Evolutionary conservation across 2,797 vertebrate species (phyloP), one percentile per base, ranked within the genome.

Genomic region (Apogon hyalosoma): DNA sequence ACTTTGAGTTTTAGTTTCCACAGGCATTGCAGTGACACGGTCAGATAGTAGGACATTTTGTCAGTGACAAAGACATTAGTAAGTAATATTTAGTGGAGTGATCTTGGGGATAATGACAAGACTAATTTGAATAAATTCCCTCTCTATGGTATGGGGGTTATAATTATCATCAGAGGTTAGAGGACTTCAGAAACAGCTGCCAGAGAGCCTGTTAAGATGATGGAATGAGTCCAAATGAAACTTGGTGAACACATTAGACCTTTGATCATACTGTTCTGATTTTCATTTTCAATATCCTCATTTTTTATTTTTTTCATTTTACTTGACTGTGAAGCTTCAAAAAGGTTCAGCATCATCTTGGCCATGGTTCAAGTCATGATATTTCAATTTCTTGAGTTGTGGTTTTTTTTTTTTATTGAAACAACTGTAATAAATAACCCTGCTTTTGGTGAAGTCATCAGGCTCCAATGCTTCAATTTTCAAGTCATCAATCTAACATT

Each of bases 41-140:
- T 81, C 69, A 69, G 72, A 63, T 42, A 70, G 65, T 38, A 68
- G 80, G 79, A 81, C 70, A 62, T 75, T 84, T 73, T 79, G 83
- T 75, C 58, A 58, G 42, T 1, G 55, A 58, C 41, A 33, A 36
- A 68, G 61, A 84, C 74, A 63, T 73, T 79, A 77, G 72, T 84
- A 84, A 88, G 82, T 88, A 77, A 86, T 78, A 83, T 87, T 86
- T 85, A 85, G 77, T 78, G 74, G 68, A 80, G 75, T 81, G 69
- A 86, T 88, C 71, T 80, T 69, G 40, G 62, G 73, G 76, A 86
- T 86, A 87, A 87, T 85, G 75, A 84, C 80, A 71, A 61, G 73
- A 71, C 59, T 90, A 80, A 90, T 89, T 89, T 88, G 73, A 90
- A 89, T 90, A 87, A 84, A 85, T 86, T 67, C 65, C 48, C 70